These are phyloP conservation scores for Vesta saturnalis DNA, from an alignment of 2,888 invertebrate species.

Conservation along the genomic window DNA sequence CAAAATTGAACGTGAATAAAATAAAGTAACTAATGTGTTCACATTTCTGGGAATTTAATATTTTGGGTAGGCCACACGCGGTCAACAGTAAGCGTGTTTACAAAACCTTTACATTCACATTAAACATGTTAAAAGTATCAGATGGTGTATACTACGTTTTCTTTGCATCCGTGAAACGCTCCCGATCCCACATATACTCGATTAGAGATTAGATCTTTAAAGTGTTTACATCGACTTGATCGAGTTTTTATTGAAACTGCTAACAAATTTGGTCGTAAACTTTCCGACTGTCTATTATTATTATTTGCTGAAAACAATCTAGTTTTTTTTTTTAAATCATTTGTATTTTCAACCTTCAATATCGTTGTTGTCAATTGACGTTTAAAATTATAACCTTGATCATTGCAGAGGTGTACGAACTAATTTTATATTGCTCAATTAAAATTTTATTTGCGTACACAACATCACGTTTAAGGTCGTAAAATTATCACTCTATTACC, in stretches of 20 bases:
- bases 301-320: conserved; percentile 26
- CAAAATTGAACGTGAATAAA: conserved; percentile 47
- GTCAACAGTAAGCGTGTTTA: conserved; percentile 24
- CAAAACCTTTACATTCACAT: not conserved
- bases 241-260: conserved; percentile 39
- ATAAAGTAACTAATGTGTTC: conserved; percentile 45
- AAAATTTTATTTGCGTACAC: conserved; percentile 19
- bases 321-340: conserved; percentile 23
- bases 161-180: conserved; percentile 17
- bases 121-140: not conserved
- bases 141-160: not conserved
- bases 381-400: conserved; percentile 26
- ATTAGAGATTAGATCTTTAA: conserved; percentile 42
- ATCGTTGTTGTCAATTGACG: conserved; percentile 20
- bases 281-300: conserved; percentile 36
- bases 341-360: conserved; percentile 27
- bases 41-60: conserved; percentile 44
- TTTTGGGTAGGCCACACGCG: conserved; percentile 47
- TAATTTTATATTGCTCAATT: conserved; percentile 22
- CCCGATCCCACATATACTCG: conserved; percentile 27
- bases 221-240: conserved; percentile 37
- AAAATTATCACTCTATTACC: conserved; percentile 4
- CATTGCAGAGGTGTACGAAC: conserved; percentile 26
- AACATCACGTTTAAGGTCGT: not conserved
- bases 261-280: conserved; percentile 41